Evolutionary conservation across 2,888 invertebrate species (phyloP).

Genomic region (Thecophora atra): DNA sequence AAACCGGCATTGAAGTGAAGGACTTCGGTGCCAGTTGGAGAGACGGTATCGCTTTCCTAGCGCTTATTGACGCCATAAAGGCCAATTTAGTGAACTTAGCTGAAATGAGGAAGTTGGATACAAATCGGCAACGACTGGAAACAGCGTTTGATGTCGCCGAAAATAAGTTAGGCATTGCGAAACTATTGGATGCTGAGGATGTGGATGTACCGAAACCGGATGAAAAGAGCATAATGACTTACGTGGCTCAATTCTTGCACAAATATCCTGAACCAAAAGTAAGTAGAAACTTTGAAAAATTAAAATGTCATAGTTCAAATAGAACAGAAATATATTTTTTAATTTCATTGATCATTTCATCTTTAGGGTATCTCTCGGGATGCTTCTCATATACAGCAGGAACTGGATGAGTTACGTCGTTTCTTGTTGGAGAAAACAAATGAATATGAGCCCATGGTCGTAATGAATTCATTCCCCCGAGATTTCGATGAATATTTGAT

Average conservation of each 20-base stretch:
- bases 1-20: slow-evolving; percentile 85
- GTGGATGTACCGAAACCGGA: slow-evolving; percentile 96
- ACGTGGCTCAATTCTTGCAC: slow-evolving; percentile 96
- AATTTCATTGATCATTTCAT: background rate
- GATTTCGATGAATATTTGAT: slow-evolving; percentile 84
- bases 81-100: slow-evolving; percentile 91
- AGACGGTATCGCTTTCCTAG: slow-evolving; percentile 94
- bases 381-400: slow-evolving; percentile 80
- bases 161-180: slow-evolving; percentile 87
- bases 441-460: slow-evolving; percentile 80
- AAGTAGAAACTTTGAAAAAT: too few relatives aligned
- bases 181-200: slow-evolving; percentile 93
- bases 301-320: too few relatives aligned
- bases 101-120: slow-evolving; percentile 73
- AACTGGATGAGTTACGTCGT: slow-evolving; percentile 80
- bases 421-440: slow-evolving; percentile 85
- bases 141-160: slow-evolving; percentile 95
- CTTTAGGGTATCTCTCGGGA: slow-evolving; percentile 75
- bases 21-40: slow-evolving; percentile 97
- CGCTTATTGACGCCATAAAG: slow-evolving; percentile 93
- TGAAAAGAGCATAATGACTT: slow-evolving; percentile 98
- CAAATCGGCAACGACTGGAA: slow-evolving; percentile 85
- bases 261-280: slow-evolving; percentile 90
- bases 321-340: background rate
- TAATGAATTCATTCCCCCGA: slow-evolving; percentile 77